These are phyloP conservation scores for Acholoe squamosa DNA, from an alignment of 2,888 invertebrate species.

Conservation along the genomic window DNA sequence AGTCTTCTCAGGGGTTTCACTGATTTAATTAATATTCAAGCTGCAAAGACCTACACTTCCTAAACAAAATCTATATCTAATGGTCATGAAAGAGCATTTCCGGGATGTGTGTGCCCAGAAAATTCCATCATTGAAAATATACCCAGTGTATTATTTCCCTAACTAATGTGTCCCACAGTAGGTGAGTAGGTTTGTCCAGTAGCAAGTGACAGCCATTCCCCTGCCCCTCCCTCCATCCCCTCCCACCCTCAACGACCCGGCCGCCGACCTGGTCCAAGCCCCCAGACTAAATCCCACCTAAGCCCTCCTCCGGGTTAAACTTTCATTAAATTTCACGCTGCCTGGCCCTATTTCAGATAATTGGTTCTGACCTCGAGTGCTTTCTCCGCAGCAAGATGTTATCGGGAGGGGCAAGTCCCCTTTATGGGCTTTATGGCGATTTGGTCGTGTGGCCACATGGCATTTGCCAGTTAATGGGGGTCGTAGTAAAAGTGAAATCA, in stretches of 20 bases:
- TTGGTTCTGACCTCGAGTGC: constrained; percentile 51
- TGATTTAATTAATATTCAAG: too few species aligned
- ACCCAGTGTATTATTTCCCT: too few species aligned
- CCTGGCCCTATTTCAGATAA: constrained; percentile 19
- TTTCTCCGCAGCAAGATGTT: constrained; percentile 36
- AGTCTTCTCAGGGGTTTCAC: too few species aligned
- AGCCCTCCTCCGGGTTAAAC: constrained; percentile 50
- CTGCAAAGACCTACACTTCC: too few species aligned
- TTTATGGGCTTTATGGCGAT: constrained; percentile 42
- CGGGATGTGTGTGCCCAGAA: too few species aligned
- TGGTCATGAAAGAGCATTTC: too few species aligned
- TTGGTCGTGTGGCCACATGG: constrained; percentile 23
- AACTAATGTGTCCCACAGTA: too few species aligned
- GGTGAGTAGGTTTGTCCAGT: background rate
- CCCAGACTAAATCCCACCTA: constrained; percentile 1
- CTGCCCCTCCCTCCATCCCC: background rate
- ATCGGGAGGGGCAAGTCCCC: background rate
- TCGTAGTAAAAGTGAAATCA: background rate
- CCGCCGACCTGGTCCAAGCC: background rate
- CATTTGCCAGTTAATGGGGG: constrained; percentile 28
- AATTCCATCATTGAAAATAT: too few species aligned
- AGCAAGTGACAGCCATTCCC: constrained; percentile 1
- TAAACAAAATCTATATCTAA: too few species aligned
- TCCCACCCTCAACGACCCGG: background rate
- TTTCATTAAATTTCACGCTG: constrained; percentile 57